Conservation (phyloP, 2,888 invertebrate genomes). For the Marasmarcha lunaedactyla region DNA sequence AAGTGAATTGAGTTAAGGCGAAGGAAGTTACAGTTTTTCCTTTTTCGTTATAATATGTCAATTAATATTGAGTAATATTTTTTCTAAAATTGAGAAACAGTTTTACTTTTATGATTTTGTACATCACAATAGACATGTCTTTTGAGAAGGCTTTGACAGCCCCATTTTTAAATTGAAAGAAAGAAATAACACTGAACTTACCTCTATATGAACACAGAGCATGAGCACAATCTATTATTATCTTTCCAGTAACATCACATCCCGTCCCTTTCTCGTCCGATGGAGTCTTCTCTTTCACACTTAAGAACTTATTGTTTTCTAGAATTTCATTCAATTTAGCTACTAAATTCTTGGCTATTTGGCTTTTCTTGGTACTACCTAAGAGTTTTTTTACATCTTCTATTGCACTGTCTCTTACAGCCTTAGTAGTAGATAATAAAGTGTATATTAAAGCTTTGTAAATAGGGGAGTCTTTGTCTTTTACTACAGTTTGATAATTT, state of each 20-base stretch:
- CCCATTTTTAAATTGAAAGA: too few relatives aligned
- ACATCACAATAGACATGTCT: too few relatives aligned
- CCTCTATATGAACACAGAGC: slow-evolving; percentile 63
- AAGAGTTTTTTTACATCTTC: slow-evolving; percentile 73
- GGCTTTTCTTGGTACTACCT: slow-evolving; percentile 69
- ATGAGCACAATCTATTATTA: slow-evolving; percentile 64
- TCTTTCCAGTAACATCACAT: slow-evolving; percentile 63
- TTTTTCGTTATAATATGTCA: too few relatives aligned
- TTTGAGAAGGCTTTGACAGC: too few relatives aligned
- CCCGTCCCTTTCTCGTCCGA: slow-evolving; percentile 35
- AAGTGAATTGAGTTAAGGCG: too few relatives aligned
- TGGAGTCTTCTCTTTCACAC: slow-evolving; percentile 40
- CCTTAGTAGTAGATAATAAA: slow-evolving; percentile 72
- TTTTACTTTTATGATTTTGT: too few relatives aligned
- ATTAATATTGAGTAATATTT: too few relatives aligned
- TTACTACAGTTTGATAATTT: slow-evolving; percentile 76
- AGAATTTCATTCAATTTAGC: slow-evolving; percentile 76
- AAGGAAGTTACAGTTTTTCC: too few relatives aligned
- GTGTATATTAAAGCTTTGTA: slow-evolving; percentile 79
- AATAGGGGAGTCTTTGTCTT: slow-evolving; percentile 74
- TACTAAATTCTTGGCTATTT: slow-evolving; percentile 74
- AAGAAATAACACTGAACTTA: too few relatives aligned
- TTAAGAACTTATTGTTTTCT: slow-evolving; percentile 68
- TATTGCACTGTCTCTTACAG: slow-evolving; percentile 74
- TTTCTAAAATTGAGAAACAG: too few relatives aligned